Conservation (phyloP, 2,113 vertebrate species). For the Pavo muticus region DNA sequence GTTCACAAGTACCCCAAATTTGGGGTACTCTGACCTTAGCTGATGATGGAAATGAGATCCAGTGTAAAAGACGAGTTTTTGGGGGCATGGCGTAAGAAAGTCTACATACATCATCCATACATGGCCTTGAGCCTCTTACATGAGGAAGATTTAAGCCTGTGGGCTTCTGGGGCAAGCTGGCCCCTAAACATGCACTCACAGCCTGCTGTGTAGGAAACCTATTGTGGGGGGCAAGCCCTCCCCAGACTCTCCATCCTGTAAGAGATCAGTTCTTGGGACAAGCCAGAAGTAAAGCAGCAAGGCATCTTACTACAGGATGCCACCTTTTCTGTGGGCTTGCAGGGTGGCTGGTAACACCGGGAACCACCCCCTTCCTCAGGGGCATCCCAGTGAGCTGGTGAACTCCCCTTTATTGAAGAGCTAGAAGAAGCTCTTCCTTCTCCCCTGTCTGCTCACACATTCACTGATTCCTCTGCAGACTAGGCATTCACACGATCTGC, state of each 20-base stretch:
- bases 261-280: neutral
- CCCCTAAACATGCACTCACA: neutral
- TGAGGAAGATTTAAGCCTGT: neutral
- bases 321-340: neutral
- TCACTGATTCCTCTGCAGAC: neutral
- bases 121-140: neutral
- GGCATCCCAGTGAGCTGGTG: neutral
- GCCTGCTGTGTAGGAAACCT: neutral
- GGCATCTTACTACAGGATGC: neutral
- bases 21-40: neutral
- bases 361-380: rapidly evolving
- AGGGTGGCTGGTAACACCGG: neutral
- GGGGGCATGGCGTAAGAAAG: neutral
- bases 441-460: neutral
- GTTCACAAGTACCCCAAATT: neutral
- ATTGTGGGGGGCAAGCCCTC: neutral
- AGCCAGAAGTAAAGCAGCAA: neutral
- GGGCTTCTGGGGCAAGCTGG: neutral
- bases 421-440: neutral
- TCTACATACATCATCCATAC: neutral
- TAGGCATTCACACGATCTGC: neutral
- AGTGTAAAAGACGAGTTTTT: neutral
- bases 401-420: neutral
- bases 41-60: neutral
- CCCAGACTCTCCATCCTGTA: neutral